Percentiles rank a stretch among this genome's conserved stretches.
These are phyloP conservation scores for silkworm (Bombyx mori) DNA, from an alignment of 1,140 invertebrate species.

Conservation along the genomic window ASM3026992v2 NC_085119.1:17396001-17396500, in stretches of 20 bases:
- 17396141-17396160: slow-evolving; percentile 90
- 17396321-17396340: slow-evolving; percentile 87
- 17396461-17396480: slow-evolving; percentile 94
- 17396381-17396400: slow-evolving; percentile 88
- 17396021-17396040: slow-evolving; percentile 75
- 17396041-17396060: slow-evolving; percentile 87
- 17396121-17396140: slow-evolving; percentile 76
- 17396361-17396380: slow-evolving; percentile 88
- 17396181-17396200: slow-evolving; percentile 86
- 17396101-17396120: slow-evolving; percentile 81
- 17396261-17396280: too few species aligned
- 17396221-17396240: too few species aligned
- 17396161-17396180: slow-evolving; percentile 92
- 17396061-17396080: slow-evolving; percentile 92
- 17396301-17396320: neutral
- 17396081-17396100: slow-evolving; percentile 89
- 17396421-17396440: slow-evolving; percentile 34
- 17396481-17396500: slow-evolving; percentile 83
- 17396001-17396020: too few species aligned
- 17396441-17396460: slow-evolving; percentile 83
- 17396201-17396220: too few species aligned
- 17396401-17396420: slow-evolving; percentile 39
- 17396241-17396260: too few species aligned
- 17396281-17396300: too few species aligned
- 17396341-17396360: slow-evolving; percentile 96